Evolutionary conservation across 2,113 vertebrate species (phyloP).

Genomic region (Herpetotheres cachinnans): DNA sequence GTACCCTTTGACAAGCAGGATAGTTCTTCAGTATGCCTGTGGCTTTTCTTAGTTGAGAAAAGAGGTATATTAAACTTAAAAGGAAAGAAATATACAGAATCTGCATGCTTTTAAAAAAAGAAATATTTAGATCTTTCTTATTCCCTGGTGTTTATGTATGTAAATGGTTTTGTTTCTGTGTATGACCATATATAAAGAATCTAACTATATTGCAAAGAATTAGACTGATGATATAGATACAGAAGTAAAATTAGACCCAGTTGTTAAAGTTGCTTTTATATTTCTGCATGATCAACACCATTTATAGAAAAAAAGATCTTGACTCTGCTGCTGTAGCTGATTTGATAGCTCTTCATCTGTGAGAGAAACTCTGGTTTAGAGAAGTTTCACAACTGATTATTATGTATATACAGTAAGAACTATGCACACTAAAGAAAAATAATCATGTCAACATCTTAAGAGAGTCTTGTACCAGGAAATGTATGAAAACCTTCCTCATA

Average conservation of each 20-base stretch:
- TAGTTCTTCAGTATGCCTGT: not conserved
- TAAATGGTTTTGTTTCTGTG: not conserved
- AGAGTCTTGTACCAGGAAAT: not conserved
- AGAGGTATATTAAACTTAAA: not conserved
- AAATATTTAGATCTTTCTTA: not conserved
- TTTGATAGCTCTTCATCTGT: not conserved
- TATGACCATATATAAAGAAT: not conserved
- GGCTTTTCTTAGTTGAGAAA: not conserved
- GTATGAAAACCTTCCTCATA: not conserved
- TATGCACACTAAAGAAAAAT: not conserved
- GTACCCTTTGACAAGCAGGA: not conserved
- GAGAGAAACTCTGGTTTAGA: not conserved
- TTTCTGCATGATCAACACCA: not conserved
- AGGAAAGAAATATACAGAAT: not conserved
- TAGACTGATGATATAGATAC: not conserved
- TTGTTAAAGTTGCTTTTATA: not conserved
- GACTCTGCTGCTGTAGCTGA: not conserved
- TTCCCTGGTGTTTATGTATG: not conserved
- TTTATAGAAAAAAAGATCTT: not conserved
- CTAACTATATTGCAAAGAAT: not conserved
- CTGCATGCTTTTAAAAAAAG: rapidly evolving
- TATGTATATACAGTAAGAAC: not conserved
- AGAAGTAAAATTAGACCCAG: not conserved
- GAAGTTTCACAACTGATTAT: not conserved
- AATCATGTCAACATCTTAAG: not conserved